These are phyloP conservation scores for Papilio polytes DNA, from an alignment of 1,140 invertebrate genomes.

Conservation along the genomic window DNA sequence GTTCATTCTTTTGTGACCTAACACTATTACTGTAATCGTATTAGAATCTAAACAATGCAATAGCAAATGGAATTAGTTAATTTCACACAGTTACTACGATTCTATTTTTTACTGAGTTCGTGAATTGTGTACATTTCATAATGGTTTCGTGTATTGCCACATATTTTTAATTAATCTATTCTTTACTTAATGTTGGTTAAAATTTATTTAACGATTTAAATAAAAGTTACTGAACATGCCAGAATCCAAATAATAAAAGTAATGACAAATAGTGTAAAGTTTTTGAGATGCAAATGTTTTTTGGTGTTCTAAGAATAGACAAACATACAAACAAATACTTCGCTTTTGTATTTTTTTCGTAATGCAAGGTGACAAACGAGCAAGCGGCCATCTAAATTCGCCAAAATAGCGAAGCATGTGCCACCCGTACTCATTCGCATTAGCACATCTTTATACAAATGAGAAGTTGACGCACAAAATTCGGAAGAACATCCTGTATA, in stretches of 20 bases:
- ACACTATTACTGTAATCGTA: conserved; percentile 36
- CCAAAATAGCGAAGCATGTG: too few species aligned
- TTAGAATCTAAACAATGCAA: conserved; percentile 40
- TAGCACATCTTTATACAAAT: too few species aligned
- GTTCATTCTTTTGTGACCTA: conserved; percentile 30
- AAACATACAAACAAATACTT: too few species aligned
- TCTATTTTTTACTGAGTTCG: conserved; percentile 21
- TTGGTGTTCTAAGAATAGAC: too few species aligned
- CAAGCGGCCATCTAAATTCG: too few species aligned
- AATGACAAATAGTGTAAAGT: not conserved
- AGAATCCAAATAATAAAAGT: too few species aligned
- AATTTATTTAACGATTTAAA: not conserved
- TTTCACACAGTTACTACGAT: conserved; percentile 30
- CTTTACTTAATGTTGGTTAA: not conserved
- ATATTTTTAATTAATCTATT: conserved; percentile 23
- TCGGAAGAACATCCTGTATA: too few species aligned
- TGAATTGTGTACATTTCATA: conserved; percentile 36
- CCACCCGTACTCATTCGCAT: too few species aligned
- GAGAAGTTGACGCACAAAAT: too few species aligned
- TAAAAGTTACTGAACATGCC: not conserved
- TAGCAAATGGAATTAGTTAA: conserved; percentile 32
- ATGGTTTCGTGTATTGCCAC: conserved; percentile 21
- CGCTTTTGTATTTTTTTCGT: too few species aligned
- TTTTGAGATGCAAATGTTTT: not conserved
- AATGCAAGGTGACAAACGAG: too few species aligned